Base-by-base conservation (phyloP, 1,140 invertebrate genomes). In the Conus ventricosus region DNA sequence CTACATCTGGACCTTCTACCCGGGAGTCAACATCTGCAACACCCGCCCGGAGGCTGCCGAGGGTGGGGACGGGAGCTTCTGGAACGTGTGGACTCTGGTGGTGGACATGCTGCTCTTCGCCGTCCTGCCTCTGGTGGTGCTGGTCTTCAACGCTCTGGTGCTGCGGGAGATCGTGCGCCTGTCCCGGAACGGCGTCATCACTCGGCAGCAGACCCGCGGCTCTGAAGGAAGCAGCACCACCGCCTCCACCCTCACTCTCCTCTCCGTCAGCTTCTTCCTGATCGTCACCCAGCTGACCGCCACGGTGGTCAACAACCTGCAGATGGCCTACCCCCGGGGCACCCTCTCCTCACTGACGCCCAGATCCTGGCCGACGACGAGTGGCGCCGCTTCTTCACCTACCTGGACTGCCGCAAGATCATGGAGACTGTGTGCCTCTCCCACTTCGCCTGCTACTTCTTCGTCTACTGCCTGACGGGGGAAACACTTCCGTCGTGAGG, bases 391-490 rank as follows among this genome's bases (percentile, higher is more conserved):
- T 89, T 91, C 75, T 90, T 94, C 84, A 91, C 89, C 6, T 94
- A 93, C 88, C 75, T 92, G n/a, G 90, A 89, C 76, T 90, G 88
- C 15, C 84, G 91, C 67, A 91, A 91, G 84, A 88, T 95, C n/a
- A 87, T 94, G 15, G 91, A 94, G 67, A 91, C 91, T 78, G 88
- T 95, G 17, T 91, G 93, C 83, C 84, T 94, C 25, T 93, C 94
- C 4, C 94, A 94, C 88, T 94, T 91, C 88, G 91, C 92, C n/a
- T 92, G 90, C 85, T 94, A 95, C 88, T 91, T 94, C 75, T 90
- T 93, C 88, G 92, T 95, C 53, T 95, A 95, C 87, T 90, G 90
- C 27, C 84, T 91, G 4, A 94, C 94, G 10, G 93, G 94, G 20
- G 89, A 39, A 91, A 81, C 90, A 91, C 83, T 95, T 94, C 85